Conservation (phyloP, 1,140 invertebrate genomes). For the Semibalanus balanoides region DNA sequence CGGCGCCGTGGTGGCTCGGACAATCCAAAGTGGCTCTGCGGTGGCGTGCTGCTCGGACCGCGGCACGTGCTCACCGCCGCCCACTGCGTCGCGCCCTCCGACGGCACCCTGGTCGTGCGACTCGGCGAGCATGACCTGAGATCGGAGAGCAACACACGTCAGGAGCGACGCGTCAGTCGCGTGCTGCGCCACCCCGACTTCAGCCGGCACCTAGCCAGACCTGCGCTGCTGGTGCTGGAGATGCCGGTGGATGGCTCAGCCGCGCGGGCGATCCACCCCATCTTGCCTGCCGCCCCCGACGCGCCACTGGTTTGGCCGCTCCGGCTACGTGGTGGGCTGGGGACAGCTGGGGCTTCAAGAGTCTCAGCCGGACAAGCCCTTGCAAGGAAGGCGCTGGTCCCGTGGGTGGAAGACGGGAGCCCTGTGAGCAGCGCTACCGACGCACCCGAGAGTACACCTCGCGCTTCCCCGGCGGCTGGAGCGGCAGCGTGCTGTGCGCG, state of each 20-base stretch:
- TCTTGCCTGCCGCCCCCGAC: slow-evolving; percentile 1
- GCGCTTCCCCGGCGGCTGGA: background rate
- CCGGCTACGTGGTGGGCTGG: slow-evolving; percentile 4
- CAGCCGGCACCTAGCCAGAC: background rate
- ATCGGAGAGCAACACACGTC: background rate
- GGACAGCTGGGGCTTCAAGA: background rate
- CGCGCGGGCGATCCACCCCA: background rate
- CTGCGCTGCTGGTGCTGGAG: slow-evolving; percentile 4
- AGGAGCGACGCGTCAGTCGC: background rate
- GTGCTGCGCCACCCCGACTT: background rate
- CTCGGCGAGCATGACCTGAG: background rate
- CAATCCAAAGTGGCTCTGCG: slow-evolving; percentile 36
- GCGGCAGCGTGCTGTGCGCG: slow-evolving; percentile 3
- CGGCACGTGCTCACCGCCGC: slow-evolving; percentile 73
- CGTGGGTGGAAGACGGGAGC: background rate
- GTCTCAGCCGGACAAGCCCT: background rate
- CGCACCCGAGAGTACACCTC: background rate
- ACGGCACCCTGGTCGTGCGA: background rate
- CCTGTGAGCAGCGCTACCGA: background rate
- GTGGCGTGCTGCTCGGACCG: slow-evolving; percentile 67
- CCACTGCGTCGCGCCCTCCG: slow-evolving; percentile 48
- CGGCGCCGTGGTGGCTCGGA: no score
- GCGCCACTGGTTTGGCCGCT: background rate
- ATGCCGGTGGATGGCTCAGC: background rate
- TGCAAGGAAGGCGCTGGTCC: background rate